phyloP scores from a whole-genome alignment of 2,888 invertebrate species.

The Idaea aversata region DNA sequence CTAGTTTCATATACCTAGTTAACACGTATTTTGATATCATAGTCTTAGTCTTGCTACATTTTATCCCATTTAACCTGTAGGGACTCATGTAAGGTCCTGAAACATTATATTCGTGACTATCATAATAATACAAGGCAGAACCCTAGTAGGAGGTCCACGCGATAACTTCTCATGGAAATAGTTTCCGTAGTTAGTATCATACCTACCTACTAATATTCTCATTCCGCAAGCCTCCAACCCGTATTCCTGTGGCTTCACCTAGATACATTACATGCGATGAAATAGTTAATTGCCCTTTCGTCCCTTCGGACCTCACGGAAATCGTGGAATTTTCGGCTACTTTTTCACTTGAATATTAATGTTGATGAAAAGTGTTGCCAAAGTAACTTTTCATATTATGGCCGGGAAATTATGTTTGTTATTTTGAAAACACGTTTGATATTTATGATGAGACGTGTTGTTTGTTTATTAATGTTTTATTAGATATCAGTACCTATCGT shows the following conservation, averaged over 20 bases:
- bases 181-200: slow-evolving; percentile 30
- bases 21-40: too few relatives aligned
- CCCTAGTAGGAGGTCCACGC: background rate
- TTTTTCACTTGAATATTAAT: slow-evolving; percentile 1
- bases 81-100: background rate
- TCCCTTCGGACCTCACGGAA: slow-evolving; percentile 15
- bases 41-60: background rate
- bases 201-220: slow-evolving; percentile 25
- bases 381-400: background rate
- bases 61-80: background rate
- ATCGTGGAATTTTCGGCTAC: background rate
- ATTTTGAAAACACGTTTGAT: background rate
- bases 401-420: background rate
- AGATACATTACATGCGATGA: slow-evolving; percentile 25
- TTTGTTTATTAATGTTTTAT: background rate
- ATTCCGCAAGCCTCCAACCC: slow-evolving; percentile 18
- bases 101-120: background rate
- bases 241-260: slow-evolving; percentile 28
- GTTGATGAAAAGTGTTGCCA: background rate
- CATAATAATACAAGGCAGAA: too few relatives aligned
- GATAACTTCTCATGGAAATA: slow-evolving; percentile 15
- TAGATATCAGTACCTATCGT: background rate
- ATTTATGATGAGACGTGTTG: background rate
- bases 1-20: too few relatives aligned
- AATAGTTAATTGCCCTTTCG: slow-evolving; percentile 30